Evolutionary conservation across 2,113 vertebrate genomes (phyloP), one percentile per base, ranked within the genome.

Genomic region (Microcebus jonahi): DNA sequence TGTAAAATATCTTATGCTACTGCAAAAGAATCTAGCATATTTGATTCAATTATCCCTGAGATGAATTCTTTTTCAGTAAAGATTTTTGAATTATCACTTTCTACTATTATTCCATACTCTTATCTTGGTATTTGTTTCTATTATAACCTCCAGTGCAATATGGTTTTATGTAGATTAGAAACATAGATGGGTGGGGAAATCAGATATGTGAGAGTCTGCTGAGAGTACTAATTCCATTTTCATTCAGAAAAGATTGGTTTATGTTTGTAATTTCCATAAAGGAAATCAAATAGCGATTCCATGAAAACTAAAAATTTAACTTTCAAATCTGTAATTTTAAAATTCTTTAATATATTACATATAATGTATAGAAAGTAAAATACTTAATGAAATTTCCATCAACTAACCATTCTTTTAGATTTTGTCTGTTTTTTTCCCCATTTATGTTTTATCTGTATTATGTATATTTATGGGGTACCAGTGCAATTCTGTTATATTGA

Each of bases 271-370:
- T 80, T 95, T 93, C 34, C 50, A 76, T 21, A 86, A 81, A 82
- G 36, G 17, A 90, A 92, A 89, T 85, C 17, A 71, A 88, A 67
- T 34, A 91, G 29, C 7, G 91, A 77, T 68, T 77, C 14, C 18
- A 84, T 71, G 3, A 91, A 96, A 81, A 91, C 9, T 59, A 91
- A 93, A 96, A 50, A 75, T 59, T 70, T n/a, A 89, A 89, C n/a
- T 89, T 92, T 79, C 8, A 92, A 89, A 92, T 27, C 4, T 82
- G 10, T 80, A 88, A 84, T 18, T 87, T 77, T 68, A 68, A 95
- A 94, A 73, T 77, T 88, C 20, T 68, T 90, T 73, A 90, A 89
- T 50, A 92, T 93, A 75, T 90, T 80, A 70, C 7, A 57, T 67
- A 90, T 21, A 85, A 6, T 71, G 36, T 57, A 39, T 12, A 94